A percentile compares a stretch with the other conserved stretches of the same genome.
phyloP scores from a whole-genome alignment of 2,113 vertebrate species.

The Apeltes quadracus region DNA sequence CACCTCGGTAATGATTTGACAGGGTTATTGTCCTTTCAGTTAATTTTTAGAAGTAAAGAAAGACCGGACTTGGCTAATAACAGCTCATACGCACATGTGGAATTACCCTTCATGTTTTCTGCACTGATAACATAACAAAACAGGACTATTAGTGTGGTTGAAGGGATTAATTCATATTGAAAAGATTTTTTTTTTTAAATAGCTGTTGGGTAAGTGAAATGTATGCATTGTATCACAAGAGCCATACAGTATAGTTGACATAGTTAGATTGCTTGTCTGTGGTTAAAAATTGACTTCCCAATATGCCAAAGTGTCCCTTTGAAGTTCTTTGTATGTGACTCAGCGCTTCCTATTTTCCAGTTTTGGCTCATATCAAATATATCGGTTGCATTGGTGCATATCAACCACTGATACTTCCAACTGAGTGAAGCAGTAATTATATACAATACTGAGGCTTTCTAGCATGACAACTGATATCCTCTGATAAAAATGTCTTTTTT shows the following conservation, averaged over 20 bases:
- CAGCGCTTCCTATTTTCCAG: no score
- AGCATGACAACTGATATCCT: neutral
- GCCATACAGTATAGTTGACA: neutral
- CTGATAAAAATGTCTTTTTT: neutral
- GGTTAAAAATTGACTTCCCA: neutral
- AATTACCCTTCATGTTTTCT: neutral
- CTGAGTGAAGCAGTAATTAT: neutral
- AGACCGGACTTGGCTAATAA: neutral
- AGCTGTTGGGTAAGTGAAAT: neutral
- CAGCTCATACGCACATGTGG: neutral
- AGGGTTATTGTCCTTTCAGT: slow-evolving; percentile 14
- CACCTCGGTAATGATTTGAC: slow-evolving; percentile 18
- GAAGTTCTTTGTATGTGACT: neutral
- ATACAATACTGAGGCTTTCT: neutral
- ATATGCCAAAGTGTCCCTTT: neutral
- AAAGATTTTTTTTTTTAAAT: neutral
- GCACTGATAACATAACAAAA: neutral
- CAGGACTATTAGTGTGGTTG: neutral
- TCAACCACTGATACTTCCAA: neutral
- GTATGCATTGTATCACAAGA: neutral
- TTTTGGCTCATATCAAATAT: neutral
- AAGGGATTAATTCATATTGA: neutral
- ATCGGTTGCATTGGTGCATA: neutral
- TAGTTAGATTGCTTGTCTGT: neutral
- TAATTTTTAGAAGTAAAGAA: neutral